phyloP scores from a whole-genome alignment of 2,113 vertebrate species.

The Syngnathus scovelli region DNA sequence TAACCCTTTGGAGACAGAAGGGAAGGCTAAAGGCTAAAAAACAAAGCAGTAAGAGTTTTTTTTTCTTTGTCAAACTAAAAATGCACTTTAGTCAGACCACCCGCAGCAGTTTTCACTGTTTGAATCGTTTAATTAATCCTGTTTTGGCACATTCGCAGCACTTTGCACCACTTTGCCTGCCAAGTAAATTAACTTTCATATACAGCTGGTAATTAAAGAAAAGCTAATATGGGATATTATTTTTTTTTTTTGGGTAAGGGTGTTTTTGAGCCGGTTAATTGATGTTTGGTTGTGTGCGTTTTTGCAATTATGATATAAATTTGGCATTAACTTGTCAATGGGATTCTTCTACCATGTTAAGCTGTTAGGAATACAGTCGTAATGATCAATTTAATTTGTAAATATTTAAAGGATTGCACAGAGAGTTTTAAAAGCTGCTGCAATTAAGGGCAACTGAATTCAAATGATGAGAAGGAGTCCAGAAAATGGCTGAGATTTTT shows the following conservation, averaged over 20 bases:
- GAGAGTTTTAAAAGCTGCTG: no score
- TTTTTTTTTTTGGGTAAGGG: neutral
- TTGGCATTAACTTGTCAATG: neutral
- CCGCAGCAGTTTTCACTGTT: neutral
- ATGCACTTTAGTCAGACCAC: neutral
- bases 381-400: no score
- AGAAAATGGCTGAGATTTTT: no score
- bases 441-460: no score
- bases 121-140: constrained; percentile 4
- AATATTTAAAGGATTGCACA: no score
- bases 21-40: neutral
- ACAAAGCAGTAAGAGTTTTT: constrained; percentile 6
- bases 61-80: constrained; percentile 13
- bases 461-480: no score
- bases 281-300: constrained; percentile 13
- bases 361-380: no score
- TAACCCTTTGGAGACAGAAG: neutral
- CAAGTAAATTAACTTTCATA: constrained; percentile 38
- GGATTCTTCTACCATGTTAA: neutral
- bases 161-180: constrained; percentile 14
- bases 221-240: constrained; percentile 24
- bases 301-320: constrained; percentile 16
- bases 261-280: constrained; percentile 21
- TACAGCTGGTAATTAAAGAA: constrained; percentile 24
- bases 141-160: constrained; percentile 16